Base-by-base conservation (phyloP, 2,888 invertebrate species). In the Trachelus stipa region DNA sequence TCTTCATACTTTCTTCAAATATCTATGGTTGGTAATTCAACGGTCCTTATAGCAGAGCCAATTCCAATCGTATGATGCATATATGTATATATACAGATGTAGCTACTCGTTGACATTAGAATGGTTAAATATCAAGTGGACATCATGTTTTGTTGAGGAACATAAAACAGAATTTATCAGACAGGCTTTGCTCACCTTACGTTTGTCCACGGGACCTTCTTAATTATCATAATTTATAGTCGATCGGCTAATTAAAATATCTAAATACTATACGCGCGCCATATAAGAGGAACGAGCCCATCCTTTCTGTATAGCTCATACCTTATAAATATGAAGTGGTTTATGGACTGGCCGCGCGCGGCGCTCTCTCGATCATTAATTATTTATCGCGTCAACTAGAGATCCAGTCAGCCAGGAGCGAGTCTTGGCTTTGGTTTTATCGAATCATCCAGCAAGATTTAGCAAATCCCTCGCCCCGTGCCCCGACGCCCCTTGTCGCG, bases 191-290 rank as follows among this genome's bases (percentile, higher is more conserved):
- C 75, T 69, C 77, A 37, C 69, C 40, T 80, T 79, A 78, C 78
- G 73, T 56, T 79, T 56, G 56, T 23, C 56, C 56, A 56, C 9
- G 56, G 9, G 77, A 75, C 77, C 73, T 80, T 81, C 84, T 84
- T 83, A 86, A 90, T 90, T 88, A 90, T 87, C 88, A 89, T 91
- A 91, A 90, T 90, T 90, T 90, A 90, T 90, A 84, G 88, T 87
- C 87, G 82, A 88, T 88, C 86, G 85, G 86, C 87, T 90, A 90
- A 90, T 91, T 90, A 90, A 90, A 90, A 90, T 90, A 90, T 91
- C 90, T 87, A 90, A 90, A 90, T 89, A 88, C 83, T 83, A 73
- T 37, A 85, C 82, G 82, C 83, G 79, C 82, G 81, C 80, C 79
- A 81, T 83, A 77, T 81, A 83, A 83, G 87, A 85, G 84, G 85